Conservation (phyloP, 2,113 vertebrate genomes). For the Centropristis striata region DNA sequence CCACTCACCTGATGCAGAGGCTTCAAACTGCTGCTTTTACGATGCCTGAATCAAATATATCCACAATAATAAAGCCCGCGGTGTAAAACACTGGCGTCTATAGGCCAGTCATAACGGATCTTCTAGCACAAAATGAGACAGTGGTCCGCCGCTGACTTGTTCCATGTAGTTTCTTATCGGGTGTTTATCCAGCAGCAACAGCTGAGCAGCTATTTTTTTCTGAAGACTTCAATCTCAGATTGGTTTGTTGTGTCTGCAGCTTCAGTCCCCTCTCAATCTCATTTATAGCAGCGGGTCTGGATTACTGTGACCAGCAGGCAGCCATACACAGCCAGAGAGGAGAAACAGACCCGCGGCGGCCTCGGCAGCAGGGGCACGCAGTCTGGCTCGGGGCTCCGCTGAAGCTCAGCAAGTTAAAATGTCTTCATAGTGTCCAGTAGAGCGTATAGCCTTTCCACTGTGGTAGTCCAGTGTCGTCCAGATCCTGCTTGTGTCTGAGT, state of each 20-base stretch:
- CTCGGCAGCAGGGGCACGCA: slow-evolving; percentile 5
- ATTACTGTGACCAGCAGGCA: slow-evolving; percentile 46
- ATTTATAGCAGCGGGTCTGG: slow-evolving; percentile 39
- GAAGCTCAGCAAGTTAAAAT: neutral
- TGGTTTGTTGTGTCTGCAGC: slow-evolving; percentile 19
- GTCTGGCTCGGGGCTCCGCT: neutral
- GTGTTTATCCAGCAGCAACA: slow-evolving; percentile 18
- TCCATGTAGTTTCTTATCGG: slow-evolving; percentile 21
- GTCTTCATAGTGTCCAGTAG: neutral
- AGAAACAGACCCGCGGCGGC: slow-evolving; percentile 18
- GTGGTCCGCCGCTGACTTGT: slow-evolving; percentile 19
- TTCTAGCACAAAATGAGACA: slow-evolving; percentile 12
- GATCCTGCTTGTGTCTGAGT: slow-evolving; percentile 57
- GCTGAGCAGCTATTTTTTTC: neutral
- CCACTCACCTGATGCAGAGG: slow-evolving; percentile 71
- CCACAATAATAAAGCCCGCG: neutral
- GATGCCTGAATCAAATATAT: neutral
- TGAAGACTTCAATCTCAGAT: slow-evolving; percentile 21
- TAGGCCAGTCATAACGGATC: slow-evolving; percentile 24
- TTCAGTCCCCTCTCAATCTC: slow-evolving; percentile 8
- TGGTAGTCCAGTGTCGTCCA: slow-evolving; percentile 9
- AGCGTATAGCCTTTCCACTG: neutral
- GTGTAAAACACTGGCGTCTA: neutral
- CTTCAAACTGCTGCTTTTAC: slow-evolving; percentile 19
- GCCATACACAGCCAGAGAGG: slow-evolving; percentile 4